These are phyloP conservation scores for Lagopus leucura DNA, from an alignment of 2,113 vertebrate species.

Conservation along the genomic window DNA sequence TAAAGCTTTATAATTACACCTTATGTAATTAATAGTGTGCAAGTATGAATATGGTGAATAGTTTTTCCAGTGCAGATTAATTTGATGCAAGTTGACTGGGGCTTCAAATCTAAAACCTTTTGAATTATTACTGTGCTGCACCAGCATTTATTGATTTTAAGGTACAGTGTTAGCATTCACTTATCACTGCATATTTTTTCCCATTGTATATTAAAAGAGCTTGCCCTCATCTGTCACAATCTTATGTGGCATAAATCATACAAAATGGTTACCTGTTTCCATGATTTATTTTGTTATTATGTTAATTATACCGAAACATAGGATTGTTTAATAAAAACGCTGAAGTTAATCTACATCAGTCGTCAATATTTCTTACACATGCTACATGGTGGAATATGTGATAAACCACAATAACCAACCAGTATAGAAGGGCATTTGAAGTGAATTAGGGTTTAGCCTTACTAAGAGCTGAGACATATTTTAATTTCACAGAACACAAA, in stretches of 20 bases:
- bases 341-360: constrained; percentile 38
- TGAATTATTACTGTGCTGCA: constrained; percentile 40
- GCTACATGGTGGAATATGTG: neutral
- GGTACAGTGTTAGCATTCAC: constrained; percentile 51
- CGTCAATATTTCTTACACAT: constrained; percentile 27
- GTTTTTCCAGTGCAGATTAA: constrained; percentile 21
- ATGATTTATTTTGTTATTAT: constrained; percentile 62
- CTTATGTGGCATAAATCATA: constrained; percentile 36
- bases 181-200: constrained; percentile 63
- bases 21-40: constrained; percentile 43
- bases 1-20: constrained; percentile 38
- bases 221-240: constrained; percentile 50
- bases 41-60: constrained; percentile 12
- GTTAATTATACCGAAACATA: constrained; percentile 47
- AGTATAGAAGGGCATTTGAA: constrained; percentile 19
- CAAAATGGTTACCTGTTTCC: constrained; percentile 48
- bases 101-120: constrained; percentile 31
- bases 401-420: constrained; percentile 17
- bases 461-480: constrained; percentile 4
- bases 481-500: constrained; percentile 33
- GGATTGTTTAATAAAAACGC: constrained; percentile 62
- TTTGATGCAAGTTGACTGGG: constrained; percentile 35
- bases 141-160: constrained; percentile 52
- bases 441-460: constrained; percentile 20
- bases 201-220: constrained; percentile 18